Base-by-base conservation (phyloP, 2,888 invertebrate genomes). In the Spodoptera exigua region DNA sequence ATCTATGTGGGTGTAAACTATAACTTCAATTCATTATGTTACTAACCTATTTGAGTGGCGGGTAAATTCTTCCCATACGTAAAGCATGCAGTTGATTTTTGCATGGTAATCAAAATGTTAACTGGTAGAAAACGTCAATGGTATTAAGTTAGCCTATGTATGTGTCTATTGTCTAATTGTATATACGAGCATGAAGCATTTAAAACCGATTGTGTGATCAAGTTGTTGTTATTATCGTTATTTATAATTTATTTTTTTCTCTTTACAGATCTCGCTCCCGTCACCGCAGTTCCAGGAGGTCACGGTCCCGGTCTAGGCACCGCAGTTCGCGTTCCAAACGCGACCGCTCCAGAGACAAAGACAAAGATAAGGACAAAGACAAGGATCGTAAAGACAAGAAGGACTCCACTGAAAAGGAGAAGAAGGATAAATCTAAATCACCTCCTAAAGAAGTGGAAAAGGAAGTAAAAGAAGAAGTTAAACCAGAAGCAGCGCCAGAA, bases 211-310 rank as follows among this genome's bases (percentile, higher is more conserved):
- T 3, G 7, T 7, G 5, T 27, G 27, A 27, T 27, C 4, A 27
- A 27, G 7, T 27, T 27, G 9, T 27, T 27, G 9, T 27, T 5
- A 9, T 27, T 1, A 27, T 35, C 2, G 14, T 27, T 39, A 0
- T 9, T 13, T 13, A 4, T 62, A 47, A 70, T 43, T 21, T 0
- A 37, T n/a, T 37, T 34, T 61, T 35, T 12, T 44, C 2, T 41
- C 36, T 5, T 68, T 75, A 61, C 78, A 93, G 95, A 64, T 95
- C 95, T 0, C 91, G 95, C 18, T 95, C 95, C 10, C 92, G 95
- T 1, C 95, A 95, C 73, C 95, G 95, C 66, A 93, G 95, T 53
- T 95, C 95, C 0, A 95, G 95, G 35, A 95, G 95, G 0, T 88
- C 92, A 0, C 90, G 93, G 10, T 94, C 94, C 0, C 84, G 90